Evolutionary conservation across 2,113 vertebrate genomes (phyloP).

Genomic region (Mystacornis crossleyi): DNA sequence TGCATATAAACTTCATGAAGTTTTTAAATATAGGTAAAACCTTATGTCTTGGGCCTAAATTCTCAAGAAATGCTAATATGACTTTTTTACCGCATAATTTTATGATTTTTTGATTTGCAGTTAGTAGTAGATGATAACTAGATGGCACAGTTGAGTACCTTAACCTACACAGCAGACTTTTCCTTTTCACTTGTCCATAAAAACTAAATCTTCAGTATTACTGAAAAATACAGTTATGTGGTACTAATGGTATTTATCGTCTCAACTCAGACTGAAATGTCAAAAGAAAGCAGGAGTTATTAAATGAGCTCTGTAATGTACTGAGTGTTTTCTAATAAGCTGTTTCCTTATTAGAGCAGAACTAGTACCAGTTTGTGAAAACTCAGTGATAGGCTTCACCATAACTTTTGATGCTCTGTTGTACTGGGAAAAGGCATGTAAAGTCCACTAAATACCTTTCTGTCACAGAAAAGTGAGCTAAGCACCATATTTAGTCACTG

Average conservation of each 20-base stretch:
- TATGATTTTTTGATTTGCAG: not conserved
- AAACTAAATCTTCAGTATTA: not conserved
- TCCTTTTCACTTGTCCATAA: not conserved
- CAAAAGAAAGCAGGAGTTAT: not conserved
- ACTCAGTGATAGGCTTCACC: not conserved
- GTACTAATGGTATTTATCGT: not conserved
- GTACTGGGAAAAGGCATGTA: not conserved
- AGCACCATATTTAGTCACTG: not conserved
- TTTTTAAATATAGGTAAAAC: not conserved
- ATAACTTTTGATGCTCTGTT: not conserved
- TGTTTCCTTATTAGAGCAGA: not conserved
- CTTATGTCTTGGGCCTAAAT: not conserved
- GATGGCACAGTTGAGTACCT: not conserved
- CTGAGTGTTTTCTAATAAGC: not conserved
- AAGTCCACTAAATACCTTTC: not conserved
- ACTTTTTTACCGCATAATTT: not conserved
- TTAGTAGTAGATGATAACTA: not conserved
- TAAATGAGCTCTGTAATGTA: not conserved
- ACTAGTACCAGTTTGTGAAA: not conserved
- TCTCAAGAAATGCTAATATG: not conserved
- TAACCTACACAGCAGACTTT: not conserved
- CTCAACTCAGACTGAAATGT: not conserved
- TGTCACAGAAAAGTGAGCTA: not conserved
- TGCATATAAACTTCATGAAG: not conserved
- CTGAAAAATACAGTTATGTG: not conserved